Evolutionary conservation across 2,888 invertebrate species (phyloP), one percentile per base, ranked within the genome.

Genomic region (Digitonthophagus gazella): DNA sequence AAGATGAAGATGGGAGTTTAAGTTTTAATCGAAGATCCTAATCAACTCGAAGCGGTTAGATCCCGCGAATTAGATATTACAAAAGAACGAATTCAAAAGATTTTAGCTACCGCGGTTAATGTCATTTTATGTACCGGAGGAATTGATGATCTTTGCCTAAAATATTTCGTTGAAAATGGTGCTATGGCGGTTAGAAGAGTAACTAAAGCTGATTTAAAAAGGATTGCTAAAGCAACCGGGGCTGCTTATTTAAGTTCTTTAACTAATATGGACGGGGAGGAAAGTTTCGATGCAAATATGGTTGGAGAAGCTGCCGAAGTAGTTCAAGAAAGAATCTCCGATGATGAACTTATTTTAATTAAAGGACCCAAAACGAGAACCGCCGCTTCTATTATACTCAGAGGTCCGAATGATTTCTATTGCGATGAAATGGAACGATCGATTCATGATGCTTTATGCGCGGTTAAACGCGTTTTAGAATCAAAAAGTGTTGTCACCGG

Each of bases 341-440:
- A 99, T 81, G 98, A 99, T 82, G 98, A 99, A 82, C 89, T 99
- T 44, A 95, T 99, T 74, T 87, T 99, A 71, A 93, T 99, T 78
- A 98, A 96, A 85, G 95, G 94, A 1, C 93, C 96, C 0, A 92
- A 91, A 78, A 92, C 93, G 2, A 89, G 97, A 71, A 93, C 97
- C 22, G 97, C 98, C 0, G 95, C 96, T 61, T 98, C 98, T 0
- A 91, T 99, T 55, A 97, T 99, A 82, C 88, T 99, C 57, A 93
- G 99, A 74, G 99, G 99, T 6, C 98, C 99, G 3, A 99, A 98
- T 78, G 99, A 99, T 85, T 97, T 94, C 81, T 98, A 98, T 87
- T 95, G 97, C 80, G 99, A 99, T 84, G 99, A 99, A 87, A 98
- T 99, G 98, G 99, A 99, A 84, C 90, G 99, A 19, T 98, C 98